Evolutionary conservation across 2,888 invertebrate genomes (phyloP).

Genomic region (Heliconius sara): DNA sequence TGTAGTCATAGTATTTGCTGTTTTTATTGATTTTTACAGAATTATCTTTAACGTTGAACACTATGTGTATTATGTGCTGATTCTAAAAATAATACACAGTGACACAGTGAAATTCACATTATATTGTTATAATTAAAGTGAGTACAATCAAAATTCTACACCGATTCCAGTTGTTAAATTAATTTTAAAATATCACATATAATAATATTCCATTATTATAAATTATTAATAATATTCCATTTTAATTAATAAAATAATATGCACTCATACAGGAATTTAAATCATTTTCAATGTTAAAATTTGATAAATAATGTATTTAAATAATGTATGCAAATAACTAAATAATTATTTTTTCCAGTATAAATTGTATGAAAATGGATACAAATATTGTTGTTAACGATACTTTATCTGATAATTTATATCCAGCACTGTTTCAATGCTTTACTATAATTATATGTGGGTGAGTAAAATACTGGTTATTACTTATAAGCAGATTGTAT

Average conservation of each 20-base stretch:
- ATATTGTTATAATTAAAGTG: not conserved
- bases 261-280: too few species aligned
- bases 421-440: slow-evolving; percentile 95
- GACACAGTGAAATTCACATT: not conserved
- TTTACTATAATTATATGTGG: slow-evolving; percentile 95
- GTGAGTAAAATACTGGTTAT: slow-evolving; percentile 82
- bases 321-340: too few species aligned
- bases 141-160: not conserved
- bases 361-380: slow-evolving; percentile 52
- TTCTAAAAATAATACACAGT: not conserved
- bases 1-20: not conserved
- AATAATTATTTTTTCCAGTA: not conserved
- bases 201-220: too few species aligned
- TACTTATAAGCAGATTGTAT: not conserved
- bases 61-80: not conserved
- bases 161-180: too few species aligned
- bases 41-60: not conserved
- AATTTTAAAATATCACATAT: too few species aligned
- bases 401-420: slow-evolving; percentile 89
- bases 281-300: not conserved
- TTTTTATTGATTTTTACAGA: slow-evolving; percentile 16
- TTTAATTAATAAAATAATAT: too few species aligned
- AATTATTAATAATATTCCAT: too few species aligned
- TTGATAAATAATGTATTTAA: not conserved
- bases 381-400: slow-evolving; percentile 54